These are phyloP conservation scores for Cathartes aura DNA, from an alignment of 2,113 vertebrate genomes.

Conservation along the genomic window DNA sequence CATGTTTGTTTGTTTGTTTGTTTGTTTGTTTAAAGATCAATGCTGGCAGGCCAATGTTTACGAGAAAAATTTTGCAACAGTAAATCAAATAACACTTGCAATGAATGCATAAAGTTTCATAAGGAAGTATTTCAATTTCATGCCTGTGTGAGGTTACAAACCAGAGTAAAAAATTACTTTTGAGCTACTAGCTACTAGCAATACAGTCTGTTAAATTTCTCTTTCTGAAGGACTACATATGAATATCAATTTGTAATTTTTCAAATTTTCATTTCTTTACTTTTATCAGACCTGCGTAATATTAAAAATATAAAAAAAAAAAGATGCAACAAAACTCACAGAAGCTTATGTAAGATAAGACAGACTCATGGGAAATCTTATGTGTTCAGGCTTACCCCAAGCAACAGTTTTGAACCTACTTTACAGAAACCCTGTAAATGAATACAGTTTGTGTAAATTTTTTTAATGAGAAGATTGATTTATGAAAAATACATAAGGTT, in stretches of 20 bases:
- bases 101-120: background rate
- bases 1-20: background rate
- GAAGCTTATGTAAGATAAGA: background rate
- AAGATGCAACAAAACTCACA: background rate
- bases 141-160: background rate
- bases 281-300: background rate
- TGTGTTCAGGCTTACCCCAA: background rate
- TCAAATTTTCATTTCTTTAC: background rate
- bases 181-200: background rate
- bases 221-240: background rate
- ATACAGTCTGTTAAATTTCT: background rate
- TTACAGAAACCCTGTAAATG: accelerated
- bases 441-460: background rate
- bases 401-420: background rate
- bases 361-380: background rate
- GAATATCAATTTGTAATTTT: background rate
- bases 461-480: background rate
- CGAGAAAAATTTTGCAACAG: background rate
- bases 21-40: background rate
- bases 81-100: background rate
- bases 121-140: background rate
- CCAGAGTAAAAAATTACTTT: background rate
- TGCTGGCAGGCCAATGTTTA: background rate
- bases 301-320: background rate
- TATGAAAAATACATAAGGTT: background rate